phyloP scores from a whole-genome alignment of 2,888 invertebrate genomes.

The Rugalucina vietnamica region DNA sequence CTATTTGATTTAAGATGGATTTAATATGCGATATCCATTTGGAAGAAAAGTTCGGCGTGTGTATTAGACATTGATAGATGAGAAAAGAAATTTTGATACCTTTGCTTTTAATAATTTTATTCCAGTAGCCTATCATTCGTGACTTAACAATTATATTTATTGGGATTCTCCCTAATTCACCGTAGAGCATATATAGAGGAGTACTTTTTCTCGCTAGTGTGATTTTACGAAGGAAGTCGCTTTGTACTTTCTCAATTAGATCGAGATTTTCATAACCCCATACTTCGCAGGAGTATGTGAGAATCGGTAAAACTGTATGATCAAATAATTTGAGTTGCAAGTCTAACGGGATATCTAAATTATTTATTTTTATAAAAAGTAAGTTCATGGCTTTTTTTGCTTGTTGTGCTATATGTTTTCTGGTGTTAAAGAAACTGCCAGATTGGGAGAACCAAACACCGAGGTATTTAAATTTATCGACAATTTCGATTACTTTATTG shows the following conservation, averaged over 20 bases:
- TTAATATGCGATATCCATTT: no score
- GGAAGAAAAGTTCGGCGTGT: no score
- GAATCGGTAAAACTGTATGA: conserved; percentile 7
- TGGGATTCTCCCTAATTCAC: not conserved
- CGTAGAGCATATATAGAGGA: conserved; percentile 16
- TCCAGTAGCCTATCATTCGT: conserved; percentile 17
- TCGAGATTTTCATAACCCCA: conserved; percentile 17
- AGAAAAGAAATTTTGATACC: not conserved
- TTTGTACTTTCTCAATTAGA: conserved; percentile 8
- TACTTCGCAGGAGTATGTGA: not conserved
- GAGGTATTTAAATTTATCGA: conserved; percentile 13
- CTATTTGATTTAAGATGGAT: no score
- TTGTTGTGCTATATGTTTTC: not conserved
- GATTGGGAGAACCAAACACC: not conserved
- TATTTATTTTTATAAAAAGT: not conserved
- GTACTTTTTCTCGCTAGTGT: not conserved
- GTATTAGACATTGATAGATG: not conserved
- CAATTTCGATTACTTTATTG: not conserved
- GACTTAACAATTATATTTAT: not conserved
- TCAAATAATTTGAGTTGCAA: conserved; percentile 12
- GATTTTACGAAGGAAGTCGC: conserved; percentile 1
- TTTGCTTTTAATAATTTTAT: not conserved
- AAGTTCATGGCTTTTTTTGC: conserved; percentile 7
- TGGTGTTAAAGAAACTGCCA: no score
- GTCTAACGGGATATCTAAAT: conserved; percentile 9